Evolutionary conservation across 2,113 vertebrate species (phyloP).

Genomic region (Lates calcarifer): DNA sequence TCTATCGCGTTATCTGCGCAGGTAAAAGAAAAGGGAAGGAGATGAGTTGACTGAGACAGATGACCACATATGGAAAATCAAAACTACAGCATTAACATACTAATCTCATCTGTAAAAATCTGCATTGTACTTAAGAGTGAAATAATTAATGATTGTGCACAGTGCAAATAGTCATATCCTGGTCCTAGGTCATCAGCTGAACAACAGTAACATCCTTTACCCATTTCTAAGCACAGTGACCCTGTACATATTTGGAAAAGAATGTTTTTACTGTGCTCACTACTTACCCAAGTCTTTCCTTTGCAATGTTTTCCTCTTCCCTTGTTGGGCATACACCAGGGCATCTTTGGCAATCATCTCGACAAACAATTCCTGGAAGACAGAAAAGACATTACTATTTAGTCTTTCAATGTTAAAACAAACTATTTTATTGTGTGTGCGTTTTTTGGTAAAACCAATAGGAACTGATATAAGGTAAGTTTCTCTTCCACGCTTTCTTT

Average conservation of each 20-base stretch:
- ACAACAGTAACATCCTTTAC: background rate
- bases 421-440: too few species aligned
- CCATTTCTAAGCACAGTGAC: background rate
- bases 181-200: background rate
- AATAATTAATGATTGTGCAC: background rate
- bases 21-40: slow-evolving; percentile 30
- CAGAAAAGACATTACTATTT: background rate
- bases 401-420: background rate
- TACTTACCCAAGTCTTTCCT: slow-evolving; percentile 93
- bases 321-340: slow-evolving; percentile 93
- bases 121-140: background rate
- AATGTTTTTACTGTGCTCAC: slow-evolving; percentile 72
- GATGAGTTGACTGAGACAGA: background rate
- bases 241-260: background rate
- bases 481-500: too few species aligned
- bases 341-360: slow-evolving; percentile 98
- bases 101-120: background rate
- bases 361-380: slow-evolving; percentile 93
- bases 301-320: slow-evolving; percentile 97
- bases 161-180: background rate
- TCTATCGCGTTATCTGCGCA: slow-evolving; percentile 94
- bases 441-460: background rate
- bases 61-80: background rate
- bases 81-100: background rate
- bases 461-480: background rate